Base-by-base conservation (phyloP, 2,797 vertebrate genomes). In the Urosaurus nigricauda region DNA sequence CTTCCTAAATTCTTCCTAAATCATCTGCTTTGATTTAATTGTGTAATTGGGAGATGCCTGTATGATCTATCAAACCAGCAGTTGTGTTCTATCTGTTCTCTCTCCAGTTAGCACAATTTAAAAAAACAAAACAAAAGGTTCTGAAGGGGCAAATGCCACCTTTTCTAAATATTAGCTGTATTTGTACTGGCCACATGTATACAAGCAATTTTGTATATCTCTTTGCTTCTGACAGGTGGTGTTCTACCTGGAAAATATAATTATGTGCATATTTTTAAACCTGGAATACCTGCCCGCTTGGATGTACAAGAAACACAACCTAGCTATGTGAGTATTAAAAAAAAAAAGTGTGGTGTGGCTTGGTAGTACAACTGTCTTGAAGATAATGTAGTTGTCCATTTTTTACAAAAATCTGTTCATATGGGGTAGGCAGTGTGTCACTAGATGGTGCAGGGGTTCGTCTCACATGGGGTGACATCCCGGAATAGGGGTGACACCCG, bases 191-290 rank as follows among this genome's bases (percentile, higher is more conserved):
- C 35, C 81, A 47, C n/a, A 70, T 47, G 12, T 68, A 81, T 40
- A 77, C 24, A 86, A 32, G 19, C 12, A 14, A 58, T 53, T 4
- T 35, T 51, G 63, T 24, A 21, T 12, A 37, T 82, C 0, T 79
- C 91, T 83, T 88, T 32, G 0, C 92, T 91, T 91, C 4, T 89
- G 75, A 91, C 90, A 99, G 99, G 97, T 92, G 98, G 98, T 87
- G 93, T 95, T 91, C 96, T 99, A 90, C 98, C 98, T 60, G 98
- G 98, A 88, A 97, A 97, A 73, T 97, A 95, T 79, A 90, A 98
- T 95, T 99, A 98, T 92, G 96, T 99, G 86, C 97, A 98, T 29
- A 47, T 98, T 35, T 93, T 96, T 90, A 98, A 97, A 94, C 98
- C 98, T 3, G 93, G 94, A n/a, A 81, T 97, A 5, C 90, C 95